Evolutionary conservation across 2,797 vertebrate genomes (phyloP), one percentile per base, ranked within the genome.

Genomic region (Streptopelia turtur): DNA sequence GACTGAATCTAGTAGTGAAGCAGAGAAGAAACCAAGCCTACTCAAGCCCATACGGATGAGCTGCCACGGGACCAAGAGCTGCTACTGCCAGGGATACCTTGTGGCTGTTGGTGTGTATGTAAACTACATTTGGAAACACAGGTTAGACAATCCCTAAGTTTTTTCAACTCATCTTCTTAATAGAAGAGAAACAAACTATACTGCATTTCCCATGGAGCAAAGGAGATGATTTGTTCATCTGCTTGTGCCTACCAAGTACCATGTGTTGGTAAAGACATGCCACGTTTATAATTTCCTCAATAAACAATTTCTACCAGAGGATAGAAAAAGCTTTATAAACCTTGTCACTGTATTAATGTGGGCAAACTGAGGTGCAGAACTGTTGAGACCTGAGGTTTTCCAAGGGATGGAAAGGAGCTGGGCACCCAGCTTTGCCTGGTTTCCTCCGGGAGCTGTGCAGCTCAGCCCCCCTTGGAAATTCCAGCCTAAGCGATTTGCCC

Each of bases 401-500:
- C 79, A 53, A 39, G 57, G 55, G 39, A 27, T 68, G 31, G 24
- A 64, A 71, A 76, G 30, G 21, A 91, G 31, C 59, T 43, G 66
- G 61, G 50, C 64, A 76, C 55, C 59, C 90, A 76, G 33, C 16
- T 89, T 52, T 94, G n/a, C 69, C 68, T 84, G 64, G 37, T 47
- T 94, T 82, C 87, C 74, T 41, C 71, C 91, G 83, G 83, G 81
- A 92, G 83, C 71, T 57, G 83, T 88, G 57, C 81, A 39, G 89
- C 49, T 84, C 68, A 80, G 14, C 55, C 49, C 83, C 83, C 64
- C 39, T 92, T 94, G 83, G 93, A 95, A 96, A 95, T 93, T 94
- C 94, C 92, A 95, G 64, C 68, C 71, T 89, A 95, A 94, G 75
- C 0, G 35, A 85, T 94, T 95, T 96, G 91, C 93, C 91, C 93